A percentile compares a stretch with the other conserved stretches of the same genome.
phyloP scores from a whole-genome alignment of 2,797 vertebrate genomes.

The Smutsia temminckii region DNA sequence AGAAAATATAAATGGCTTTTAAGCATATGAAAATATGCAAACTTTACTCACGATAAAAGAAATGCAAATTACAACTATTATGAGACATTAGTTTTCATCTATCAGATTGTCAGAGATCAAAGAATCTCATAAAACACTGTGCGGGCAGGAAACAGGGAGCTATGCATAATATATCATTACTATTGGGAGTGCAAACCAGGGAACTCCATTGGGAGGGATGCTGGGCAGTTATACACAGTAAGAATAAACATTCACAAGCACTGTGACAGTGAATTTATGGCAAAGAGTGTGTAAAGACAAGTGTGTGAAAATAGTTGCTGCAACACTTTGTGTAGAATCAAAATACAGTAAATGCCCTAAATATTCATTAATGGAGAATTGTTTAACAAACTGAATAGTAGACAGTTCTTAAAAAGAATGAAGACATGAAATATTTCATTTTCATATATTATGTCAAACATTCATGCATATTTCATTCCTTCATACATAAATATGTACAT shows the following conservation, averaged over 20 bases:
- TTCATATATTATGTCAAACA: neutral
- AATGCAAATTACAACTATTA: neutral
- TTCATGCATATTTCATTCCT: neutral
- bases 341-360: neutral
- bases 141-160: fast-evolving
- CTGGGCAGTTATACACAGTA: fast-evolving
- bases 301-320: no score
- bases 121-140: fast-evolving
- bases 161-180: fast-evolving
- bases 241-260: fast-evolving
- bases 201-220: fast-evolving
- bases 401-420: neutral
- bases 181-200: fast-evolving
- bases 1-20: neutral
- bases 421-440: neutral
- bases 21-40: fast-evolving
- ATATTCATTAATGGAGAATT: no score
- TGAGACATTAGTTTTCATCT: no score
- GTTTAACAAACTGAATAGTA: neutral
- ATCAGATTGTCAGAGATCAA: no score
- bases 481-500: fast-evolving
- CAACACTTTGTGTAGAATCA: neutral
- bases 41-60: neutral
- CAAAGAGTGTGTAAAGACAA: neutral
- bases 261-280: neutral